These are phyloP conservation scores for Notothenia rossii DNA, from an alignment of 2,113 vertebrate species.

Conservation along the genomic window DNA sequence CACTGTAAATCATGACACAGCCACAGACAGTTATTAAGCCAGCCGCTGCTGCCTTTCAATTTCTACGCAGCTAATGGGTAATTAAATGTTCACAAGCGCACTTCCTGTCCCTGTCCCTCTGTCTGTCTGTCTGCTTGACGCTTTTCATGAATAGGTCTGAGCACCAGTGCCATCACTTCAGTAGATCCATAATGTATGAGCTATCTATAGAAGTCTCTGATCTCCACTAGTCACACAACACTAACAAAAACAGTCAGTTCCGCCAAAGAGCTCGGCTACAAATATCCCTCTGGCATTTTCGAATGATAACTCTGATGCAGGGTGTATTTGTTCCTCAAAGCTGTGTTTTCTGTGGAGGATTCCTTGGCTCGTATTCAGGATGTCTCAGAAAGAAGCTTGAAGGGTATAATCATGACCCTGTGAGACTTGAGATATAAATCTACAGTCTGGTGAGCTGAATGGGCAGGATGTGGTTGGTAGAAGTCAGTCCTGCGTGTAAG, in stretches of 20 bases:
- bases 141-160: constrained; percentile 59
- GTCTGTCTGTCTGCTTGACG: constrained; percentile 42
- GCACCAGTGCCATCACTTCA: constrained; percentile 33
- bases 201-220: constrained; percentile 62
- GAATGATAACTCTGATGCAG: constrained; percentile 19
- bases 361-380: constrained; percentile 23
- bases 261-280: constrained; percentile 14
- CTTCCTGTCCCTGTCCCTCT: constrained; percentile 52
- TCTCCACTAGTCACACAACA: constrained; percentile 74
- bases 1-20: constrained; percentile 19
- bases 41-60: constrained; percentile 50
- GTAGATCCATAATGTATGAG: constrained; percentile 74
- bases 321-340: constrained; percentile 45
- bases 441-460: constrained; percentile 49
- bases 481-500: constrained; percentile 20
- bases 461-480: constrained; percentile 73
- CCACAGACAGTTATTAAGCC: constrained; percentile 52
- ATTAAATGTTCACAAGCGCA: constrained; percentile 67
- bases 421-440: constrained; percentile 61
- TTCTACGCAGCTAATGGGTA: constrained; percentile 42
- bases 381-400: constrained; percentile 42
- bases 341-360: constrained; percentile 32
- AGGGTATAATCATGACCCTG: constrained; percentile 61
- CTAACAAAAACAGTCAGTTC: constrained; percentile 47
- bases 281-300: constrained; percentile 49